phyloP scores from a whole-genome alignment of 2,797 vertebrate species.

The Helicolenus hilgendorfi region DNA sequence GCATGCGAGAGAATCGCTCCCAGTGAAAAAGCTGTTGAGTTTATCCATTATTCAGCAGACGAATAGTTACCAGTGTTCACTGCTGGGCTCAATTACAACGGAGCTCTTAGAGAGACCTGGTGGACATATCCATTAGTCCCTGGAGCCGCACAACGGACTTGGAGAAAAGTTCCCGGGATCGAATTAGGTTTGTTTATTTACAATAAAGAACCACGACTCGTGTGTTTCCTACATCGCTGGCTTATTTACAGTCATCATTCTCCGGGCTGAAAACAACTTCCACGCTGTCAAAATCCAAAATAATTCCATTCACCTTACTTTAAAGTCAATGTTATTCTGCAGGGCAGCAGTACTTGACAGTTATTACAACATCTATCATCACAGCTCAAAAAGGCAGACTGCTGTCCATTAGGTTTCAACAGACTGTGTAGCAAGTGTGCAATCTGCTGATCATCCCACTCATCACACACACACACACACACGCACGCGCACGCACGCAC shows the following conservation, averaged over 20 bases:
- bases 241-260: not conserved
- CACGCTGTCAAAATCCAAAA: slow-evolving; percentile 1
- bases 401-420: slow-evolving; percentile 30
- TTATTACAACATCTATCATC: slow-evolving; percentile 36
- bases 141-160: slow-evolving; percentile 20
- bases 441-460: slow-evolving; percentile 56
- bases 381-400: slow-evolving; percentile 16
- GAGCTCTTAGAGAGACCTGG: slow-evolving; percentile 19
- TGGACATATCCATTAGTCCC: slow-evolving; percentile 33
- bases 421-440: slow-evolving; percentile 23
- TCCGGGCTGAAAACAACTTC: not conserved
- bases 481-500: slow-evolving; percentile 2
- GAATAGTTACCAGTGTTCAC: slow-evolving; percentile 69
- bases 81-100: slow-evolving; percentile 64
- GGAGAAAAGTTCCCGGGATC: slow-evolving; percentile 1
- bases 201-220: not conserved
- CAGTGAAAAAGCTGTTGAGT: slow-evolving; percentile 66
- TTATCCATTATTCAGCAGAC: slow-evolving; percentile 77
- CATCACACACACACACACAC: not conserved
- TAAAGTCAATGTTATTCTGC: slow-evolving; percentile 2
- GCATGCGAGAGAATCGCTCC: slow-evolving; percentile 61
- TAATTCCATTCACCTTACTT: not conserved
- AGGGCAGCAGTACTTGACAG: not conserved
- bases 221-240: not conserved
- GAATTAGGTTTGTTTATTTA: slow-evolving; percentile 11